Evolutionary conservation across 2,113 vertebrate genomes (phyloP), one percentile per base, ranked within the genome.

Genomic region (Caracal caracal): DNA sequence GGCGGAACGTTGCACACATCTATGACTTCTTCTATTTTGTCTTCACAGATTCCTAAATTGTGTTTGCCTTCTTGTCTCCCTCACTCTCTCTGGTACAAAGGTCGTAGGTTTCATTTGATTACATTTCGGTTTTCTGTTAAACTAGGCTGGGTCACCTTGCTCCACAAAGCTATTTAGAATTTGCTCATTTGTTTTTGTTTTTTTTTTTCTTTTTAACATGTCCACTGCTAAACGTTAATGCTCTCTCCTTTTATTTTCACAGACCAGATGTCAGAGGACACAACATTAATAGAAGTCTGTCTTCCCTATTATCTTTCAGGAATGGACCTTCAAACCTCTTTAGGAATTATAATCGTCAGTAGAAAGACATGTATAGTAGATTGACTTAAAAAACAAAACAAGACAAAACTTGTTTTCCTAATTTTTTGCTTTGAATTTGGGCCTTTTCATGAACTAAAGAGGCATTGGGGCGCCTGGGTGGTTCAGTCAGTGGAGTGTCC

Each of bases 51-150:
- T 97, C 98, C 92, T 93, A 98, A 98, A 97, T 98, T 94, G 86
- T 97, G 70, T 98, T 98, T 98, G 94, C 96, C 94, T 93, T 98
- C 97, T 97, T 97, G 92, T 97, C 96, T 97, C 73, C 76, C 95
- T 98, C 51, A 89, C 75, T 88, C n/a, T 97, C 95, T 97, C 97
- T 97, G 94, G 96, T 95, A 96, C 98, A 98, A 98, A 98, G 98
- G 98, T 98, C 96, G 82, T 95, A 98, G 98, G 98, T 97, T 99
- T 98, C 98, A 98, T 98, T 98, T 98, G 96, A 98, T 98, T 98
- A 97, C 97, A 98, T 98, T 98, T 98, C 98, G 95, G 95, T 98
- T 98, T 95, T 98, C 97, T 97, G 97, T 98, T 98, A 98, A 98
- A 98, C 97, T 96, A 98, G 98, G 93, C 96, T 98, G 94, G 96